Evolutionary conservation across 2,888 invertebrate species (phyloP).

Genomic region (Leuctra nigra): DNA sequence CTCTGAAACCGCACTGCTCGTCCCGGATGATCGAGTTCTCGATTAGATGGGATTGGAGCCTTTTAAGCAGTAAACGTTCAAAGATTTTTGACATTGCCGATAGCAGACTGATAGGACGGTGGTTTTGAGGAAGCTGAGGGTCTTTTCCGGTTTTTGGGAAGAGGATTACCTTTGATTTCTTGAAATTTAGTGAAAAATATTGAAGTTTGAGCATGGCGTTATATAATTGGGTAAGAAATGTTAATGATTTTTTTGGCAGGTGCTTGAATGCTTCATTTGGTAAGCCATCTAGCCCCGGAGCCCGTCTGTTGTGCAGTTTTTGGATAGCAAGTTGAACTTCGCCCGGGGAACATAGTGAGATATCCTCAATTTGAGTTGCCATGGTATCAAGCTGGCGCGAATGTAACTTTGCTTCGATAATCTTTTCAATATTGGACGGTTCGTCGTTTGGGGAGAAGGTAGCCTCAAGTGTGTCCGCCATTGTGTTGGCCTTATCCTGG

Average conservation of each 20-base stretch:
- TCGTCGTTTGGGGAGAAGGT: not conserved
- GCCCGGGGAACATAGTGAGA: too few relatives aligned
- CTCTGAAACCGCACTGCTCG: slow-evolving; percentile 11
- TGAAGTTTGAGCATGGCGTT: not conserved
- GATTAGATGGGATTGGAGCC: too few relatives aligned
- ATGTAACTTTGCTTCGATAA: too few relatives aligned
- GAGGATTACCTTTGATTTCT: not conserved
- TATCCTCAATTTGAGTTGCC: too few relatives aligned
- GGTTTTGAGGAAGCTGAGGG: not conserved
- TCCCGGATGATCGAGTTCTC: too few relatives aligned
- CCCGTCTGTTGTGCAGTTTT: too few relatives aligned
- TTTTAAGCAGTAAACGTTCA: not conserved
- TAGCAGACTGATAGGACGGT: not conserved
- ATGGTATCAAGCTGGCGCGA: too few relatives aligned
- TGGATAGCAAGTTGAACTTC: too few relatives aligned
- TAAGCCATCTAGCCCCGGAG: too few relatives aligned
- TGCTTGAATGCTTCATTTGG: too few relatives aligned
- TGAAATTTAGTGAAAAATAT: not conserved
- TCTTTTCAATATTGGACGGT: not conserved
- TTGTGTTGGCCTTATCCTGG: not conserved
- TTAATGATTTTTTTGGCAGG: too few relatives aligned
- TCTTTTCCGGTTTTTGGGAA: not conserved
- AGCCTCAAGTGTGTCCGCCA: not conserved
- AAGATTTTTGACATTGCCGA: not conserved
- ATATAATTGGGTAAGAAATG: not conserved